Base-by-base conservation (phyloP, 2,888 invertebrate species). In the Chrysotoxum bicinctum region DNA sequence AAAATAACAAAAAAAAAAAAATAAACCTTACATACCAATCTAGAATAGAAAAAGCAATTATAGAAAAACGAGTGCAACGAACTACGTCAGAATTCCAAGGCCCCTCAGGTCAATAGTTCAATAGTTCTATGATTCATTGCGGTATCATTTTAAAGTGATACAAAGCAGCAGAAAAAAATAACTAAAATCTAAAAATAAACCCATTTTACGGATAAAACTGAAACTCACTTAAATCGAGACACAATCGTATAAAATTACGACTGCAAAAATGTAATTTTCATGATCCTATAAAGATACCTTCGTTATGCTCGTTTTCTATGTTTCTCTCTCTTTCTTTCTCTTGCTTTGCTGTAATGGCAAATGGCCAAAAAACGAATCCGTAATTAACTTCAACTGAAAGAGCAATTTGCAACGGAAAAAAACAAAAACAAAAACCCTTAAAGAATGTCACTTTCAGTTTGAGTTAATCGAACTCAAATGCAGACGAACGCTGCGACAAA, bases 121-220 rank as follows among this genome's bases (percentile, higher is more conserved):
- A 72, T 58, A 81, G 62, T 75, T 70, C 70, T 81, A 43, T 69
- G 69, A 80, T 56, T 80, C 75, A 74, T 50, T 45, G 32, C 23
- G 23, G 48, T 58, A 58, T 32, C 16, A 56, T 56, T 58, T 32
- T 58, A 5, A 19, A 54, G 12, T 48, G 54, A 48, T 64, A 48
- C 37, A 43, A 54, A 32, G 37, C 30, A 56, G 12, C 1, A 8
- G 0, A 37, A 16, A 19, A n/a, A 58, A 3, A 45, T 54, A 52
- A 14, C 14, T 2, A 35, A 35, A 56, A 35, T 66, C 74, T 69
- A 50, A 74, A 83, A 77, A 83, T 62, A 23, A 8, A 78, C 30
- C 40, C 62, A 62, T 73, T 78, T 83, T 78, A 69, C 69, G 14
- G n/a, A 50, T 12, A 35, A 62, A 54, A 75, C 40, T 66, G 68